Evolutionary conservation across 2,113 vertebrate genomes (phyloP).

Genomic region (Pitta sordida): DNA sequence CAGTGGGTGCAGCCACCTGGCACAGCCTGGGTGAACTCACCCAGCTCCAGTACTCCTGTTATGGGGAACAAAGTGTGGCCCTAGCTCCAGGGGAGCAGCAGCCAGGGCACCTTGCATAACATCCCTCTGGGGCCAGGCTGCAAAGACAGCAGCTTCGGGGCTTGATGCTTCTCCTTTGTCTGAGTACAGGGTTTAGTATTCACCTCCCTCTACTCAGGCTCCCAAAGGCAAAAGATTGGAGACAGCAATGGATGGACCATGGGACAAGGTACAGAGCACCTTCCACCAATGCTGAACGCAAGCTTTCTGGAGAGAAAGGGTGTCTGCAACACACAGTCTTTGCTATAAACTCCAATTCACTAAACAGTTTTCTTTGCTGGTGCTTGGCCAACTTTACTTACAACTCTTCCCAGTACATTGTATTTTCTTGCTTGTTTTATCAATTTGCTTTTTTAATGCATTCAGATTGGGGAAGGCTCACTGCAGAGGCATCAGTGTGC

Average conservation of each 20-base stretch:
- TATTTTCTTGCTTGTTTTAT: neutral
- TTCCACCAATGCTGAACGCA: neutral
- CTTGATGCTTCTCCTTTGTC: neutral
- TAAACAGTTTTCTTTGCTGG: neutral
- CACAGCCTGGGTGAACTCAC: neutral
- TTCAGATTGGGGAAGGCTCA: neutral
- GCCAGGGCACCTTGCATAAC: neutral
- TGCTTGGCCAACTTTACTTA: neutral
- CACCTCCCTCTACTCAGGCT: neutral
- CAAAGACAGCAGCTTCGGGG: neutral
- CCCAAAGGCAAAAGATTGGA: neutral
- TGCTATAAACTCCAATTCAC: neutral
- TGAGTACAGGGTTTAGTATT: neutral
- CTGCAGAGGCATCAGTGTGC: neutral
- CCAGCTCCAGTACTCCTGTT: neutral
- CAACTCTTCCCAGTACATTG: neutral
- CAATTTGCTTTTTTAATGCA: neutral
- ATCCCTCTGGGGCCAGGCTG: neutral
- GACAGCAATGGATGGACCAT: neutral
- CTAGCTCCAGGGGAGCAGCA: neutral
- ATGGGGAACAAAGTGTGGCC: rapidly evolving
- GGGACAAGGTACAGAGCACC: neutral
- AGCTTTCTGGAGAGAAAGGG: neutral
- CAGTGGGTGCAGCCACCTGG: neutral
- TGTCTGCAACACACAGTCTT: neutral